A percentile compares a stretch with the other conserved stretches of the same genome.
phyloP scores from a whole-genome alignment of 2,797 vertebrate genomes.

The Leuciscus waleckii region DNA sequence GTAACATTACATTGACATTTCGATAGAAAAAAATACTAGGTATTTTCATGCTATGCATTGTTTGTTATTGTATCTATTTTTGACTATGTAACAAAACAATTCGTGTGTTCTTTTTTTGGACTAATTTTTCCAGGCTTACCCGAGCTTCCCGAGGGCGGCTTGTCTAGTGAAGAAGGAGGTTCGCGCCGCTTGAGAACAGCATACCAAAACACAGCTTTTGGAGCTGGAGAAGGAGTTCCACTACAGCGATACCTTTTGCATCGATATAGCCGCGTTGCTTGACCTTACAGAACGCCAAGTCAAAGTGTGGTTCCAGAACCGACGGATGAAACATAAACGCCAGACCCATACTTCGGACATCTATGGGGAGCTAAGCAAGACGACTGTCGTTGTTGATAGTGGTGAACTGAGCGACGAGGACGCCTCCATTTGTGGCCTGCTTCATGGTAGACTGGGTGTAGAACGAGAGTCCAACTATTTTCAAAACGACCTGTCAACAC shows the following conservation, averaged over 20 bases:
- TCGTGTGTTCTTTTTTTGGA: background rate
- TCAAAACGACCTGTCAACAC: constrained; percentile 83
- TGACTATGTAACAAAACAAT: background rate
- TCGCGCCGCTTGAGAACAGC: constrained; percentile 90
- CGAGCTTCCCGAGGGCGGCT: constrained; percentile 77
- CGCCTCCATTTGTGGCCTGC: constrained; percentile 76
- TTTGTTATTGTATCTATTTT: background rate
- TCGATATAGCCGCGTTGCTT: constrained; percentile 90
- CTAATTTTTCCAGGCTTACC: constrained; percentile 72
- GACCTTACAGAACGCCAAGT: constrained; percentile 94
- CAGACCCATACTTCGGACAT: constrained; percentile 92
- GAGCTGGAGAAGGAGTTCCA: constrained; percentile 94
- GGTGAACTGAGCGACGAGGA: constrained; percentile 82
- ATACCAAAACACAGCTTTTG: constrained; percentile 93
- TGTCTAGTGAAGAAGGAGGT: constrained; percentile 61
- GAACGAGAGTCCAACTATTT: constrained; percentile 87
- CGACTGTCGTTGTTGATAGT: constrained; percentile 81
- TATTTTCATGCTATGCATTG: background rate
- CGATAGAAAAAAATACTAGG: background rate
- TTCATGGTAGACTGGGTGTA: constrained; percentile 79
- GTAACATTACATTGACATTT: background rate
- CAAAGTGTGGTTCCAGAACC: constrained; percentile 95
- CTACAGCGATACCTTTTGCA: constrained; percentile 95
- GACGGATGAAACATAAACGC: constrained; percentile 94
- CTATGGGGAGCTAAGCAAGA: constrained; percentile 71